These are phyloP conservation scores for Dendroctonus ponderosae DNA, from an alignment of 1,140 invertebrate species.

Conservation along the genomic window DNA sequence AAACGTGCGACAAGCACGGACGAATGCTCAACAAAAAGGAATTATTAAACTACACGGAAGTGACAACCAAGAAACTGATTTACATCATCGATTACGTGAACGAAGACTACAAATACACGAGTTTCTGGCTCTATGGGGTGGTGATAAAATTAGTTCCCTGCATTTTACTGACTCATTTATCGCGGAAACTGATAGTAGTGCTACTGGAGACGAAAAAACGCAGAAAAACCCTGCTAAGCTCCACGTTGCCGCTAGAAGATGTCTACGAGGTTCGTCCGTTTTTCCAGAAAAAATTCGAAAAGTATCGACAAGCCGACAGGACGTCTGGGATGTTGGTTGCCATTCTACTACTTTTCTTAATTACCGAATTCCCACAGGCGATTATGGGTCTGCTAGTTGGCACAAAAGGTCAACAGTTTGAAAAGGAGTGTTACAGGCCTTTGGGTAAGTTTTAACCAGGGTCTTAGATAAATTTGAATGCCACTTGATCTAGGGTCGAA, in stretches of 20 bases:
- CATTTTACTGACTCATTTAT: slow-evolving; percentile 75
- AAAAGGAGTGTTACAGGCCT: slow-evolving; percentile 72
- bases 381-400: slow-evolving; percentile 79
- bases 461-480: too few species aligned
- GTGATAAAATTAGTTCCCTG: slow-evolving; percentile 87
- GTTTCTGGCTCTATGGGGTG: slow-evolving; percentile 85
- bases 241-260: slow-evolving; percentile 39
- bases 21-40: slow-evolving; percentile 39
- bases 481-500: not conserved
- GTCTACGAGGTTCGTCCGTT: slow-evolving; percentile 30
- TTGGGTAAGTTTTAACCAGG: slow-evolving; percentile 56
- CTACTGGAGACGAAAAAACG: slow-evolving; percentile 72
- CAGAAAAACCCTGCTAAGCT: slow-evolving; percentile 60
- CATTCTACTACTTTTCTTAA: slow-evolving; percentile 85
- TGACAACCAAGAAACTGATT: slow-evolving; percentile 52
- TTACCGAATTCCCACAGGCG: slow-evolving; percentile 84
- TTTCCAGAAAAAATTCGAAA: slow-evolving; percentile 52
- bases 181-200: slow-evolving; percentile 73
- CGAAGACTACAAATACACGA: slow-evolving; percentile 55
- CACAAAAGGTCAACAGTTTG: slow-evolving; percentile 69
- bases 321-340: slow-evolving; percentile 94
- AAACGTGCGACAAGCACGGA: slow-evolving; percentile 55
- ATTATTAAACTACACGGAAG: slow-evolving; percentile 41
- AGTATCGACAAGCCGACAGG: slow-evolving; percentile 75
- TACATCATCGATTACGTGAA: slow-evolving; percentile 38